A percentile compares a stretch with the other conserved stretches of the same genome.
phyloP scores from a whole-genome alignment of 2,797 vertebrate genomes.

The Phaenicophaeus curvirostris region DNA sequence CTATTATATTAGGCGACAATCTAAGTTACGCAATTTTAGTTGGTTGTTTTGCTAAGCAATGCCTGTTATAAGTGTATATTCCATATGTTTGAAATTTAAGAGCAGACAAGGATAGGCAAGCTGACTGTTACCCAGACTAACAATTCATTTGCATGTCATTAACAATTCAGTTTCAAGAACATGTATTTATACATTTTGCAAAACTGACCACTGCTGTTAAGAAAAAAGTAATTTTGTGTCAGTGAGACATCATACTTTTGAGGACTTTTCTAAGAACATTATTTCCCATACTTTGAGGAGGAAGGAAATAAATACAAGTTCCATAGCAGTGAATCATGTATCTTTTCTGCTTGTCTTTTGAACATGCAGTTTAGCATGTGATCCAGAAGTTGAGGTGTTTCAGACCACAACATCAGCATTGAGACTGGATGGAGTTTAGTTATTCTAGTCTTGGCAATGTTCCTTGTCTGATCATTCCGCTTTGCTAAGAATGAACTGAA shows the following conservation, averaged over 20 bases:
- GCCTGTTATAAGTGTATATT: neutral
- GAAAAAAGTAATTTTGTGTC: neutral
- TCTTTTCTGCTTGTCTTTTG: neutral
- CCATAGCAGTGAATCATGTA: neutral
- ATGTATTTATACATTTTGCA: neutral
- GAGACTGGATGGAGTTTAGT: neutral
- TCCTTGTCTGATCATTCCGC: neutral
- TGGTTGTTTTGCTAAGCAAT: neutral
- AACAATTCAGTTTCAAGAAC: neutral
- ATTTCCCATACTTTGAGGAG: neutral
- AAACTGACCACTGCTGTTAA: neutral
- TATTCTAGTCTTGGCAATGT: neutral
- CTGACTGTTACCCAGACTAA: neutral
- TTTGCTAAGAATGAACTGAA: conserved; percentile 28
- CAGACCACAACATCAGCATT: neutral
- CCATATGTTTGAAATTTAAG: neutral
- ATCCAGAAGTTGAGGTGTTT: conserved; percentile 12
- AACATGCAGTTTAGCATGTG: neutral
- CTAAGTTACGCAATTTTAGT: neutral
- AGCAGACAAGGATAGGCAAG: neutral
- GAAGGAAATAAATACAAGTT: neutral
- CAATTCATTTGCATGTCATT: neutral
- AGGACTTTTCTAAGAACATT: neutral
- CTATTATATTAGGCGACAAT: neutral
- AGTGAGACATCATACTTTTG: neutral